Percentiles rank a stretch among this genome's conserved stretches.
Conservation (phyloP, 92 coral and sea anemone genomes). For the Zoanthus sociatus region DNA sequence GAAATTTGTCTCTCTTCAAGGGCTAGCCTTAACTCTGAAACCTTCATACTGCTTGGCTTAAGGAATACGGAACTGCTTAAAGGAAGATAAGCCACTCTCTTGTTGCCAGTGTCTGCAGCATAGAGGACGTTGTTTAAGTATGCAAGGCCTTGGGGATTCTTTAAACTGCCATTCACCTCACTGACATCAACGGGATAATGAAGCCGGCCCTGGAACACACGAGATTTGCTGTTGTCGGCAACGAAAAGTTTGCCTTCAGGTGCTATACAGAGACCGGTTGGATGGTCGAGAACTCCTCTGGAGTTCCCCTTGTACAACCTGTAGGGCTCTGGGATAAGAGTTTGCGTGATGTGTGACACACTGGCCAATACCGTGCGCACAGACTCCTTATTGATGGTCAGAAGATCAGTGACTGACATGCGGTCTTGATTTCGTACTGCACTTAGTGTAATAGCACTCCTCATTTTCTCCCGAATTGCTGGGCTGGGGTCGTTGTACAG, state of each 20-base stretch:
- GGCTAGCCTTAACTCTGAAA: conserved; percentile 29
- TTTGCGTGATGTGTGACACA: too few species aligned
- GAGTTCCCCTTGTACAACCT: too few species aligned
- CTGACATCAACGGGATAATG: conserved; percentile 60
- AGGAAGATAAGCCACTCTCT: background rate
- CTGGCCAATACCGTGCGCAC: conserved; percentile 33
- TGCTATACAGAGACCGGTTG: conserved; percentile 51
- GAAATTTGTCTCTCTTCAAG: conserved; percentile 32
- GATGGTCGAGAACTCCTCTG: conserved; percentile 1
- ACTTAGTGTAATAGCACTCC: conserved; percentile 37
- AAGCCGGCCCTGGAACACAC: conserved; percentile 41
- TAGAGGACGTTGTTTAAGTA: conserved; percentile 22
- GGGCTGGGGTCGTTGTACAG: conserved; percentile 58
- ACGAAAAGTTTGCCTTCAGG: conserved; percentile 50
- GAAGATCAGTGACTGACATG: conserved; percentile 54
- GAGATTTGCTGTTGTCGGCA: conserved; percentile 48
- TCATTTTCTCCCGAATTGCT: conserved; percentile 1
- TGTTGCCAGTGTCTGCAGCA: conserved; percentile 53
- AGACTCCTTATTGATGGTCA: conserved; percentile 40
- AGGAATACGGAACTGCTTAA: conserved; percentile 12
- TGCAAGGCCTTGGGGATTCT: conserved; percentile 36
- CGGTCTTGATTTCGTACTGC: conserved; percentile 56
- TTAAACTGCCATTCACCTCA: conserved; percentile 42
- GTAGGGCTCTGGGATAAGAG: too few species aligned
- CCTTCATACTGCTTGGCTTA: conserved; percentile 23